A percentile compares a stretch with the other conserved stretches of the same genome.
Conservation (phyloP, 2,888 invertebrate species). For the Hirtodrosophila cameraria region DNA sequence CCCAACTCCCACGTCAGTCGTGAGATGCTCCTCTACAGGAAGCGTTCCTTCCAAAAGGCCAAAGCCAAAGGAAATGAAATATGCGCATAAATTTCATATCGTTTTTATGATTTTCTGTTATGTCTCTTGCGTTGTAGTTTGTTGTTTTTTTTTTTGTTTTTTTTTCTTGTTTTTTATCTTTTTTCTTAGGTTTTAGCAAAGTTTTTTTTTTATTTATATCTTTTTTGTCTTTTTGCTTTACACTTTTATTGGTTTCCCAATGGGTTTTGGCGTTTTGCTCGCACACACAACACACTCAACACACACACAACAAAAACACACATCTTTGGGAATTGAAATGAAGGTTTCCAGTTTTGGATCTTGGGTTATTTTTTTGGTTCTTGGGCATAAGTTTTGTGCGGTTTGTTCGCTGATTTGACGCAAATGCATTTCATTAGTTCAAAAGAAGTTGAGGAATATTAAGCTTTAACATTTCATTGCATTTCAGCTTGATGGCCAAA, state of each 20-base stretch:
- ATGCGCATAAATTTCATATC: slow-evolving; percentile 79
- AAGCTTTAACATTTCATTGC: slow-evolving; percentile 63
- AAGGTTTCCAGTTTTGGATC: not conserved
- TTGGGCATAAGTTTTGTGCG: slow-evolving; percentile 23
- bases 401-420: slow-evolving; percentile 51
- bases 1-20: not conserved
- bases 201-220: slow-evolving; percentile 2
- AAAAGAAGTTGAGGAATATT: slow-evolving; percentile 38
- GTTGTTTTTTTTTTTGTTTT: not conserved
- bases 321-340: slow-evolving; percentile 31
- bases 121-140: slow-evolving; percentile 53
- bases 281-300: slow-evolving; percentile 33
- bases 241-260: slow-evolving; percentile 72
- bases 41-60: slow-evolving; percentile 33
- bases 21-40: slow-evolving; percentile 16
- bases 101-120: slow-evolving; percentile 75
- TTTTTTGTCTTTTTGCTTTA: slow-evolving; percentile 49
- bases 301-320: slow-evolving; percentile 8
- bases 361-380: not conserved
- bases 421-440: slow-evolving; percentile 59
- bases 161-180: slow-evolving; percentile 3
- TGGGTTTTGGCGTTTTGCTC: slow-evolving; percentile 46
- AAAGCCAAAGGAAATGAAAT: slow-evolving; percentile 73
- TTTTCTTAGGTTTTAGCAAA: no score
- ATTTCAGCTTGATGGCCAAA: slow-evolving; percentile 21